Evolutionary conservation across 2,113 vertebrate genomes (phyloP).

Genomic region (Grammomys dolichurus): DNA sequence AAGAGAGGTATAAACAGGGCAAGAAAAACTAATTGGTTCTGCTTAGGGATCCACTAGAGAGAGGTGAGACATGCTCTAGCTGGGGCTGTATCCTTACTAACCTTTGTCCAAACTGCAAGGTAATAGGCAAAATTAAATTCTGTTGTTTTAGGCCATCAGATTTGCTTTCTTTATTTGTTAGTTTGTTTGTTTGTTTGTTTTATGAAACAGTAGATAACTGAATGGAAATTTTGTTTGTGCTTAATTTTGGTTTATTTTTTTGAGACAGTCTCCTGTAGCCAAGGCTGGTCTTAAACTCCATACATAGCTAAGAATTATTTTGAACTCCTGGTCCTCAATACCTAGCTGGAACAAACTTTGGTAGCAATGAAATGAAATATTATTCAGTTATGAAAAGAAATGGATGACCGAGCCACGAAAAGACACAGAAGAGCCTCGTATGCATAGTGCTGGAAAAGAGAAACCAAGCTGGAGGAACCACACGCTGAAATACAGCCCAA

Average conservation of each 20-base stretch:
- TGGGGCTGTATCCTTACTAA: neutral
- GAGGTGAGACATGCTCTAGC: neutral
- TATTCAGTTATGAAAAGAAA: neutral
- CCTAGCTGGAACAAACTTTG: neutral
- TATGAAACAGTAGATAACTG: neutral
- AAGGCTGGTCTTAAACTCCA: neutral
- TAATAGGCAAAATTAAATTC: neutral
- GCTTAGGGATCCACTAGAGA: neutral
- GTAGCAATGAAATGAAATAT: neutral
- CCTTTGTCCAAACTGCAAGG: neutral
- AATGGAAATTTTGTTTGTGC: neutral
- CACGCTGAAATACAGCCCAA: neutral
- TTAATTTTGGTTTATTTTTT: neutral
- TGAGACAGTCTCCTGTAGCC: neutral
- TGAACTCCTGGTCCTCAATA: neutral
- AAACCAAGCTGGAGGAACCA: neutral
- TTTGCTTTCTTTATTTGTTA: no score
- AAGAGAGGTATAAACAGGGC: neutral
- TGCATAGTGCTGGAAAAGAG: neutral
- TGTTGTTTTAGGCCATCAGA: neutral
- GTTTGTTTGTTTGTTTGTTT: no score
- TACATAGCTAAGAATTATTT: neutral
- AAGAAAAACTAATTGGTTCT: neutral
- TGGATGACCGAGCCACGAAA: neutral
- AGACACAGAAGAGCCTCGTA: neutral